Base-by-base conservation (phyloP, 1,140 invertebrate species). In the Drosophila gunungcola region DNA sequence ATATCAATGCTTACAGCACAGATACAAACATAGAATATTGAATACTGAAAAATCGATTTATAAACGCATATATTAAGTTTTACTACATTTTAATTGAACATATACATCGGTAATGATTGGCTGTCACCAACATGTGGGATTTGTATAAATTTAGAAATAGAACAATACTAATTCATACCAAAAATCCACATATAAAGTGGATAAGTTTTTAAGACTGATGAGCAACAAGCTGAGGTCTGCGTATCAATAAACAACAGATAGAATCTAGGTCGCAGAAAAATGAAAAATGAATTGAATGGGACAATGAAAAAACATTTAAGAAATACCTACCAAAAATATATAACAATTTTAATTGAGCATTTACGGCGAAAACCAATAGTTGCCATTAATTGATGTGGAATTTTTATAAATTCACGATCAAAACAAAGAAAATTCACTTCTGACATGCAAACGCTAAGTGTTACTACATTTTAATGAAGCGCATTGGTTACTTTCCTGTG, bases 1-100 rank as follows among this genome's bases (percentile, higher is more conserved):
- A 83, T 80, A 82, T 51, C 52, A 63, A 62, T 57, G 21, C 9
- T n/a, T n/a, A n/a, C n/a, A n/a, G n/a, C n/a, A n/a, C n/a, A n/a
- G n/a, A n/a, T 41, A 36, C 42, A 34, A 16, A 45, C n/a, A 32
- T 3, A 12, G 12, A 45, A 43, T 48, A n/a, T 49, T 54, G 3
- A 49, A 13, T 48, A 43, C 53, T 69, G 13, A 64, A 38, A 65
- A 68, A 11, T 67, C 36, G 41, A 29, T 45, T 46, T 32, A 12
- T 25, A 3, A 36, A 38, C 29, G n/a, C n/a, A n/a, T n/a, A 29
- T 43, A 13, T 36, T 21, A 21, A 27, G 38, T 43, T 32, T 45
- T 67, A 68, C 38, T 68, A 21, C 45, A 49, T 49, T 51, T 70
- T 58, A 70, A 69, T 56, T 45, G 42, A 27, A 11, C 21, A 36